Conservation (phyloP, 2,888 invertebrate genomes). For the Aproaerema taeniolella region DNA sequence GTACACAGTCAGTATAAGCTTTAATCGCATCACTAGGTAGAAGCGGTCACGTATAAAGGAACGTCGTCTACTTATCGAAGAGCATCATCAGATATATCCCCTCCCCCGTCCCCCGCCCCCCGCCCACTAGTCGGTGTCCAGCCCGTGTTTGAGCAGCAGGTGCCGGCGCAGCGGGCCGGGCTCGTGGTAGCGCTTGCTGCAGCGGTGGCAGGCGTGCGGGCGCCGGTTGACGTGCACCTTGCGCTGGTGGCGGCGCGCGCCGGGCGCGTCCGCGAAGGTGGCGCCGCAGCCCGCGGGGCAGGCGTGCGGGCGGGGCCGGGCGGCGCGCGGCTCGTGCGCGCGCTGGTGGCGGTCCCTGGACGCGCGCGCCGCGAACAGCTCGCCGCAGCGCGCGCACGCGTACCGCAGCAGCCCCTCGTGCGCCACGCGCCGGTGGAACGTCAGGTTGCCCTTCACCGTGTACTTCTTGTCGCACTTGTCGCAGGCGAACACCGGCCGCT, state of each 20-base stretch:
- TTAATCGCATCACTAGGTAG: no score
- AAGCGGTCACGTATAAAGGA: no score
- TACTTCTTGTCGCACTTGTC: conserved; percentile 62
- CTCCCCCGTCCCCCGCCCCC: no score
- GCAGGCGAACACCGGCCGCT: conserved; percentile 43
- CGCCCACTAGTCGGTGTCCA: no score
- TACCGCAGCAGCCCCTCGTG: conserved; percentile 62
- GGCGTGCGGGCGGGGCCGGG: conserved; percentile 59
- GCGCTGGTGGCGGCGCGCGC: conserved; percentile 79
- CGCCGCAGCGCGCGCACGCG: conserved; percentile 61
- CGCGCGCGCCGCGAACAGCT: conserved; percentile 59
- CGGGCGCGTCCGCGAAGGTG: conserved; percentile 76
- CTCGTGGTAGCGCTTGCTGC: conserved; percentile 82
- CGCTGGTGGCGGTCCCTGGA: conserved; percentile 57
- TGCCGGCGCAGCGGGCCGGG: conserved; percentile 81
- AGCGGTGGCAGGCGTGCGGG: conserved; percentile 81
- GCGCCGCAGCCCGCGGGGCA: conserved; percentile 44
- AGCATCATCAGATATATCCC: no score
- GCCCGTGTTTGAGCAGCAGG: conserved; percentile 79
- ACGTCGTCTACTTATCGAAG: no score
- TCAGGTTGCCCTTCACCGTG: conserved; percentile 57
- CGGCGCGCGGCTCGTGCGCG: conserved; percentile 67
- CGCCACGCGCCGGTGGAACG: conserved; percentile 49
- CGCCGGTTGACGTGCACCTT: conserved; percentile 82
- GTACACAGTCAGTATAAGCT: no score